Evolutionary conservation across 1,140 invertebrate genomes (phyloP).

Genomic region (Pseudomyrmex cubaensis): DNA sequence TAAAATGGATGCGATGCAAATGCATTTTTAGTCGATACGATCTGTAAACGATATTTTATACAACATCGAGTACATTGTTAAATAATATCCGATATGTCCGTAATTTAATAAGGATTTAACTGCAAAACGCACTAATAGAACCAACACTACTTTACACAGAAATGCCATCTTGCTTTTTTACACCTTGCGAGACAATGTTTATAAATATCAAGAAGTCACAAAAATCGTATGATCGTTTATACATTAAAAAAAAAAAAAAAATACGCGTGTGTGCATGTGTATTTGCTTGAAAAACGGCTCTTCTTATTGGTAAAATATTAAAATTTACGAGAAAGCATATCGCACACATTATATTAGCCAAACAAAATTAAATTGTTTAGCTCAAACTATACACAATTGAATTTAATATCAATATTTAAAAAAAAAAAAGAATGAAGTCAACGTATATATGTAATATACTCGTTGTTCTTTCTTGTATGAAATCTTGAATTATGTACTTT

Average conservation of each 20-base stretch:
- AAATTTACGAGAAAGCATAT: conserved; percentile 5
- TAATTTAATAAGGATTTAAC: background rate
- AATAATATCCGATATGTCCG: background rate
- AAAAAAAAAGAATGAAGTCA: background rate
- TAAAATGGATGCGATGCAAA: background rate
- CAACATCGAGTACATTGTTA: background rate
- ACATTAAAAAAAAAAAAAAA: no score
- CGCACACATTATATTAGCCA: background rate
- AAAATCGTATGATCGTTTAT: no score
- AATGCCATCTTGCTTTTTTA: no score
- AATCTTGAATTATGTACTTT: conserved; percentile 26
- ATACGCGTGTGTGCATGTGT: background rate
- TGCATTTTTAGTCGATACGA: background rate
- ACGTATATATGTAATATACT: background rate
- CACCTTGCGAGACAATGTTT: no score
- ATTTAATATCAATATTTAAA: background rate
- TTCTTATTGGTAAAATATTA: background rate
- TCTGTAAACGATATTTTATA: background rate
- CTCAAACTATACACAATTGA: background rate
- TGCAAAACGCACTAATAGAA: no score
- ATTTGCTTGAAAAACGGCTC: background rate
- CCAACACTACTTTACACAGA: no score
- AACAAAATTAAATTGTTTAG: background rate
- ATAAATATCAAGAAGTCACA: no score
- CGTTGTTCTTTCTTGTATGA: conserved; percentile 16